Conservation (phyloP, 1,140 invertebrate genomes). For the Brachystomella parvula region DNA sequence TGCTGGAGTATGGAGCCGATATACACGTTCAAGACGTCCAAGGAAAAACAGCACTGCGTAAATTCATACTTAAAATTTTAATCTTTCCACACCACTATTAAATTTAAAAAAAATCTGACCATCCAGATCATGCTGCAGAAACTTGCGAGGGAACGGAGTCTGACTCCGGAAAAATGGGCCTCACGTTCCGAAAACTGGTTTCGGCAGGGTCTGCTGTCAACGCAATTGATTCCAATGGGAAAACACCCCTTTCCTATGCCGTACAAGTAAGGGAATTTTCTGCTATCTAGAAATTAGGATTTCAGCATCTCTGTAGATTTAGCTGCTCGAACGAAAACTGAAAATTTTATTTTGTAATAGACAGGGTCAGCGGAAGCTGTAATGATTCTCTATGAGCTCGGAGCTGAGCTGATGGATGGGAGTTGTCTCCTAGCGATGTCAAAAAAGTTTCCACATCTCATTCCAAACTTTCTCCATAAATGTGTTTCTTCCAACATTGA, state of each 20-base stretch:
- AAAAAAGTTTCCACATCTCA: constrained; percentile 34
- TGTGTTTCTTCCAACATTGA: constrained; percentile 38
- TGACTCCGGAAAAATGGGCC: constrained; percentile 35
- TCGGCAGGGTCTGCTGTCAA: constrained; percentile 34
- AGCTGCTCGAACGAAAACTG: no score
- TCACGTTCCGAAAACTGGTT: constrained; percentile 34
- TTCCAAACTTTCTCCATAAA: constrained; percentile 36
- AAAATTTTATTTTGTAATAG: constrained; percentile 21
- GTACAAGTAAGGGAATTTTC: constrained; percentile 26
- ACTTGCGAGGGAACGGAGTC: constrained; percentile 37
- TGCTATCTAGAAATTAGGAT: background rate
- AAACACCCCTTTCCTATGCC: constrained; percentile 36
- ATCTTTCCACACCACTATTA: no score
- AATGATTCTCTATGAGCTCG: constrained; percentile 32
- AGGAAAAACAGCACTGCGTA: constrained; percentile 36
- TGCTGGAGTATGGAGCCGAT: constrained; percentile 37
- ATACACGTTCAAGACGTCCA: constrained; percentile 34
- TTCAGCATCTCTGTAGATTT: background rate
- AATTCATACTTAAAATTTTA: no score
- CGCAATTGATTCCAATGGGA: constrained; percentile 36
- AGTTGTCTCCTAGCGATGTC: constrained; percentile 33
- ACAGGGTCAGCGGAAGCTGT: constrained; percentile 37
- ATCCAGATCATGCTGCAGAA: constrained; percentile 37
- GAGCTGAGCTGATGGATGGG: constrained; percentile 36
- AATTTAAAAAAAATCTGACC: no score